Evolutionary conservation across 2,113 vertebrate genomes (phyloP).

Genomic region (Apteryx mantelli): DNA sequence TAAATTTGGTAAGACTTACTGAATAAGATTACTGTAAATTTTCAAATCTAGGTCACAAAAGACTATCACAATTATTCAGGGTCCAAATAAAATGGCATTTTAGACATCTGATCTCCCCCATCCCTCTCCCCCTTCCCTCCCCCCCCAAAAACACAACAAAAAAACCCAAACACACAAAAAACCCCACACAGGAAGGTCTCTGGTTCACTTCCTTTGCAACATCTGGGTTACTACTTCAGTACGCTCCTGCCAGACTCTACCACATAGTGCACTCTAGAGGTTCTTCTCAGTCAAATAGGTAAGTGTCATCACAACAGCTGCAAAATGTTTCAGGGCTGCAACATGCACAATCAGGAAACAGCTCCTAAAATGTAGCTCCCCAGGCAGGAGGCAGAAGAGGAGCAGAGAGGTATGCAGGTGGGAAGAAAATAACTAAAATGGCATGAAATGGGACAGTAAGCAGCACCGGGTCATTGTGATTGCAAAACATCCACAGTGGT

Average conservation of each 20-base stretch:
- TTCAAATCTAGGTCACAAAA: not conserved
- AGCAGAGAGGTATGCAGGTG: not conserved
- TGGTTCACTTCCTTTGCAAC: not conserved
- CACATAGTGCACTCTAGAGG: fast-evolving
- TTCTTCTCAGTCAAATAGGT: not conserved
- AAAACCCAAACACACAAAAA: not conserved
- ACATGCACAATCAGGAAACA: fast-evolving
- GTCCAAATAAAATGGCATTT: not conserved
- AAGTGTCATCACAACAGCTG: not conserved
- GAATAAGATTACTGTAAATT: not conserved
- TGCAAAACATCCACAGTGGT: not conserved
- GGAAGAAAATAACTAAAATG: not conserved
- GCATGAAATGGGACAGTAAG: not conserved
- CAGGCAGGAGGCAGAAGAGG: not conserved
- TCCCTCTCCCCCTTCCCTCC: not conserved
- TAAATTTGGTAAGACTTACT: not conserved
- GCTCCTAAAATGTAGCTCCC: not conserved
- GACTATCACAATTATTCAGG: not conserved
- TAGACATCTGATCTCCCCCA: not conserved
- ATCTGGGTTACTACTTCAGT: not conserved
- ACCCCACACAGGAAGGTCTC: not conserved
- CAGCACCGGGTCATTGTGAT: not conserved
- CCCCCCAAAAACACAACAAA: too few species aligned
- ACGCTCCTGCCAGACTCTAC: not conserved
- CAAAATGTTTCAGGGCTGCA: not conserved